Evolutionary conservation across 2,888 invertebrate species (phyloP).

Genomic region (Lasioglossum villosulum): DNA sequence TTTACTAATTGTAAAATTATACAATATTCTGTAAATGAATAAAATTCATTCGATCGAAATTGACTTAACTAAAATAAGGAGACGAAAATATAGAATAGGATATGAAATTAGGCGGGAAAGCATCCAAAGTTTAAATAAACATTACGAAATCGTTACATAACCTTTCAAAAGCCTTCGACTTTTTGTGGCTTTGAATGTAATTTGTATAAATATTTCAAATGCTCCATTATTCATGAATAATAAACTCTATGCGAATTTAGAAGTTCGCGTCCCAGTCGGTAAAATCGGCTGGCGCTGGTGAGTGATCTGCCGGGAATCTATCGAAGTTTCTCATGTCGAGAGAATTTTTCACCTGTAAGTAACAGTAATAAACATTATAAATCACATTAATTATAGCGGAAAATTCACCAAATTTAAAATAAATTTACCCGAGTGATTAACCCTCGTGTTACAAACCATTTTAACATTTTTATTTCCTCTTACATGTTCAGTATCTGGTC

Average conservation of each 20-base stretch:
- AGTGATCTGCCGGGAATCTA: slow-evolving; percentile 90
- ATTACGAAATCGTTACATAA: neutral
- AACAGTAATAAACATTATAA: neutral
- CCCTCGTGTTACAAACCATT: too few species aligned
- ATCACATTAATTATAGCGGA: neutral
- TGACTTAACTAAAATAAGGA: neutral
- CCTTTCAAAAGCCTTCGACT: neutral
- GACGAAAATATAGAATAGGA: neutral
- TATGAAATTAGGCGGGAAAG: neutral
- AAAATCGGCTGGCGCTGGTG: slow-evolving; percentile 92
- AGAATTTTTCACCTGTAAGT: slow-evolving; percentile 86
- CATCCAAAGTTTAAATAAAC: neutral
- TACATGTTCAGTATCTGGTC: neutral
- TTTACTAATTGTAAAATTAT: neutral
- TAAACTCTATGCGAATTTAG: slow-evolving; percentile 79
- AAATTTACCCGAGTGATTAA: too few species aligned
- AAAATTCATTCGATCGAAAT: neutral
- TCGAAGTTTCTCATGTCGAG: slow-evolving; percentile 94
- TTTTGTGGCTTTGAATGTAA: neutral
- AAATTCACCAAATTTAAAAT: neutral
- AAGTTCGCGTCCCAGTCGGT: slow-evolving; percentile 96
- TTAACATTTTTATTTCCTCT: neutral
- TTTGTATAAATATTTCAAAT: neutral
- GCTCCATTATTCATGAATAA: neutral
- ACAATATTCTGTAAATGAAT: neutral